Evolutionary conservation across 2,888 invertebrate genomes (phyloP), one percentile per base, ranked within the genome.

Genomic region (Empis livida): DNA sequence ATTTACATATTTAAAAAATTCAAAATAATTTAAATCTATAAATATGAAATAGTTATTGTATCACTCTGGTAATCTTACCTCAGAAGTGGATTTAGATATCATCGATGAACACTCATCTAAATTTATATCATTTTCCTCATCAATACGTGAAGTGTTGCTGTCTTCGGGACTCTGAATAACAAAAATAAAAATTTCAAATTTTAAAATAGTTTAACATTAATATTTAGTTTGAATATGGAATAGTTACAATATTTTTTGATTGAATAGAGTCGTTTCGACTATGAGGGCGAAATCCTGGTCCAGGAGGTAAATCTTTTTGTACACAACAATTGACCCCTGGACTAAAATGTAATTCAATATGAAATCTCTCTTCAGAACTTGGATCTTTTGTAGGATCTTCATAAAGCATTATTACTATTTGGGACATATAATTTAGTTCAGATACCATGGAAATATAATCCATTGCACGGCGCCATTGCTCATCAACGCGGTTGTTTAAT

Each of bases 401-500:
- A 64, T 99, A 99, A 1, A 95, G 72, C 93, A 99, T 94, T 23
- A 99, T 91, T 2, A 96, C 96, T 49, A 99, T 90, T 71, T 99
- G 97, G 5, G 96, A 95, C 91, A 99, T 93, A 71, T 99, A 99
- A 73, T 99, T 99, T 30, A 99, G 77, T 69, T 99, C 99, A 0
- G 96, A 92, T 8, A 97, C 95, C 78, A 92, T 91, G 16, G 90
- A 90, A 20, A 99, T 86, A 65, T 97, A 99, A 63, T 97, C 93
- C 94, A 97, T 94, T 0, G 99, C 97, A 50, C 96, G 79, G 13
- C 88, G 81, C 99, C 99, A 99, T 64, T 99, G 97, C 65, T 95
- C 93, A 66, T 99, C 97, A 58, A 82, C 88, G 30, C 80, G 65
- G 38, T 89, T 91, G 68, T 91, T 86, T 10, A 92, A 73, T 46